These are phyloP conservation scores for Limnephilus marmoratus DNA, from an alignment of 2,888 invertebrate species.

Conservation along the genomic window DNA sequence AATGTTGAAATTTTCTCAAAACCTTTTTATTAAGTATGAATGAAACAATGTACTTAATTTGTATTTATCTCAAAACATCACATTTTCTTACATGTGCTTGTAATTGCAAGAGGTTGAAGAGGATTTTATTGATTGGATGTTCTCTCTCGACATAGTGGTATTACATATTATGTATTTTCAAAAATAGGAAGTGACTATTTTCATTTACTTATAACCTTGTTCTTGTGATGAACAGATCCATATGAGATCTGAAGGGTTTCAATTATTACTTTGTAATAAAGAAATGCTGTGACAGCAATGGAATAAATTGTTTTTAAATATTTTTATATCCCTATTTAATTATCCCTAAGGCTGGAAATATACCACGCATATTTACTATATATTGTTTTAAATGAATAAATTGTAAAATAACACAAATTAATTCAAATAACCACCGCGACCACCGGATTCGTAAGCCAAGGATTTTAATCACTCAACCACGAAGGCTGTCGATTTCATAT, in stretches of 20 bases:
- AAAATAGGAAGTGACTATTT: constrained; percentile 34
- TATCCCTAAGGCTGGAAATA: no score
- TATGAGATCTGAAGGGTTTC: constrained; percentile 57
- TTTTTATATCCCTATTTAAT: background rate
- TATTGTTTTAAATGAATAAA: no score
- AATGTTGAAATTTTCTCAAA: constrained; percentile 2
- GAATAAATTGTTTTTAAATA: constrained; percentile 69
- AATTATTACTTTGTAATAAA: constrained; percentile 75
- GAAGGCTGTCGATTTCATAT: no score
- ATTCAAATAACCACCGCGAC: no score
- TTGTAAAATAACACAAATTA: no score
- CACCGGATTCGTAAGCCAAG: no score
- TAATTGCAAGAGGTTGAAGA: background rate
- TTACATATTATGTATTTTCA: background rate
- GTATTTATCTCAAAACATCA: constrained; percentile 20
- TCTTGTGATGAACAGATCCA: constrained; percentile 53
- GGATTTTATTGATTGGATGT: constrained; percentile 13
- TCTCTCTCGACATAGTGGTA: constrained; percentile 33
- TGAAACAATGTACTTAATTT: constrained; percentile 45
- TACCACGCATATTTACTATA: no score
- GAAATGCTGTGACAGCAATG: constrained; percentile 78
- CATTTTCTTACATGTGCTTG: constrained; percentile 10
- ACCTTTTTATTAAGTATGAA: background rate
- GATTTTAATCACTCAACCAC: no score
- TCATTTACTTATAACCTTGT: constrained; percentile 52